Conservation (phyloP, 1,140 invertebrate genomes). For the Semibalanus balanoides region DNA sequence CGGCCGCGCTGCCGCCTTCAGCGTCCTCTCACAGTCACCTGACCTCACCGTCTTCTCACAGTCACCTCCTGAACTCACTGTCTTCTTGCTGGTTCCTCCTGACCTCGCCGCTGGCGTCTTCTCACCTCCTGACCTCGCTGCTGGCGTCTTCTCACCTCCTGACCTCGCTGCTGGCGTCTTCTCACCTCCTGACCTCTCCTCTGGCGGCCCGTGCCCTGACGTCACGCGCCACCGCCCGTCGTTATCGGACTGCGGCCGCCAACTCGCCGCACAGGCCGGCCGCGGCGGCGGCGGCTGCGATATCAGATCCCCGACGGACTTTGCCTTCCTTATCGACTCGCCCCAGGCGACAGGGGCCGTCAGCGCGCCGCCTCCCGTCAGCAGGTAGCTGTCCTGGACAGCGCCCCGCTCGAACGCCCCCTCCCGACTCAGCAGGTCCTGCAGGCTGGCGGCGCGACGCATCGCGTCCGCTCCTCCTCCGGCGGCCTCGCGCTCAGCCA, state of each 20-base stretch:
- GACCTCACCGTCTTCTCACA: no score
- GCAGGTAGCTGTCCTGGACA: conserved; percentile 9
- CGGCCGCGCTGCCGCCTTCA: no score
- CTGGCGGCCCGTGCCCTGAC: no score
- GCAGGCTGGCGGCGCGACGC: conserved; percentile 62
- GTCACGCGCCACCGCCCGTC: background rate
- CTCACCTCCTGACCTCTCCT: no score
- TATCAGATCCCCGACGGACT: conserved; percentile 51
- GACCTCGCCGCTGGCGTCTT: no score
- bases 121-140: no score
- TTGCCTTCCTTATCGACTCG: conserved; percentile 60
- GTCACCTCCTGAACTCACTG: no score
- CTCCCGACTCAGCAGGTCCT: conserved; percentile 58
- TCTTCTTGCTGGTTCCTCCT: no score
- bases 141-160: no score
- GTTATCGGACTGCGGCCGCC: background rate
- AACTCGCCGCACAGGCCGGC: no score
- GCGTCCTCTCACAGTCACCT: no score
- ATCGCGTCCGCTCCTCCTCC: conserved; percentile 40
- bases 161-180: no score
- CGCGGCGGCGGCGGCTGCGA: background rate
- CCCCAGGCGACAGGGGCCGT: conserved; percentile 18
- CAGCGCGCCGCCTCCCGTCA: conserved; percentile 14
- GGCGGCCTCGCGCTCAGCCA: conserved; percentile 50
- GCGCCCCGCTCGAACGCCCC: conserved; percentile 16